These are phyloP conservation scores for Sula dactylatra DNA, from an alignment of 2,113 vertebrate species.

Conservation along the genomic window DNA sequence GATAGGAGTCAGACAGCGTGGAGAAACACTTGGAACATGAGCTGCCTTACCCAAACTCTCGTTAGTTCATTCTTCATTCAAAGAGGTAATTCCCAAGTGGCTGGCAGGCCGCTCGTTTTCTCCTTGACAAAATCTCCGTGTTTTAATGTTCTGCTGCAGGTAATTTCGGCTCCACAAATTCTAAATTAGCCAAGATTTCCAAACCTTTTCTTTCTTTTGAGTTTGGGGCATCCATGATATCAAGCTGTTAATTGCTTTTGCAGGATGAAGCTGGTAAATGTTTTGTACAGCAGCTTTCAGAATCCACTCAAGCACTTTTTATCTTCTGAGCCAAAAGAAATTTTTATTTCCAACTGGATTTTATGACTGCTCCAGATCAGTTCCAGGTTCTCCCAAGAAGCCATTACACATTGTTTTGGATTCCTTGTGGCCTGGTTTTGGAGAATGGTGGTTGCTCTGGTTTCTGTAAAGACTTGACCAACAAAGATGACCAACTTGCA, in stretches of 20 bases:
- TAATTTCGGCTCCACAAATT: not conserved
- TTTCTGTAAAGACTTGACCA: not conserved
- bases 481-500: not conserved
- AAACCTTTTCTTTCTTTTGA: not conserved
- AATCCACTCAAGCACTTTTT: not conserved
- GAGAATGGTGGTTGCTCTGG: not conserved
- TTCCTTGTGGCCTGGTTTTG: not conserved
- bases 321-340: not conserved
- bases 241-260: not conserved
- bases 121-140: not conserved
- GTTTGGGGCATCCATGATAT: not conserved
- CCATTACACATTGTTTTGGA: not conserved
- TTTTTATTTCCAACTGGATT: conserved; percentile 6
- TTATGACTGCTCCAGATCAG: not conserved
- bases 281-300: not conserved
- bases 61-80: not conserved
- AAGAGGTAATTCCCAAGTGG: not conserved
- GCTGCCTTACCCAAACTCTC: not conserved
- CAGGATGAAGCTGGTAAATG: not conserved
- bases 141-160: not conserved
- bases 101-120: not conserved
- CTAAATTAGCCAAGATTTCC: not conserved
- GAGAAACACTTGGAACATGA: not conserved
- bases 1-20: not conserved
- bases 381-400: not conserved